Evolutionary conservation across 2,797 vertebrate species (phyloP).

Genomic region (Oreonectes daqikongensis): DNA sequence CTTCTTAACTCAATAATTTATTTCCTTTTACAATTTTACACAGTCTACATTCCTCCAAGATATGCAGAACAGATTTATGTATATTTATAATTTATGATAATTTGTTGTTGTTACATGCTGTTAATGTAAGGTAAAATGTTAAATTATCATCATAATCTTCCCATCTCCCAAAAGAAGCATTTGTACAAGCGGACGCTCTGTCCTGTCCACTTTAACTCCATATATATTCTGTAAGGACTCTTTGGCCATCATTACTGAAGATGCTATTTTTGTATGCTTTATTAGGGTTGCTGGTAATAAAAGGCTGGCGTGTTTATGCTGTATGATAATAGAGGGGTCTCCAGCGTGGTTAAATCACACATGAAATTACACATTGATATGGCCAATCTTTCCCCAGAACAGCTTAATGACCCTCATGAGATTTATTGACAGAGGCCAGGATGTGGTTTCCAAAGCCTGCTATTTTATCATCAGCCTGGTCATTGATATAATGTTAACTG

Average conservation of each 20-base stretch:
- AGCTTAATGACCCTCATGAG: constrained; percentile 1
- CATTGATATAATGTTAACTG: not conserved
- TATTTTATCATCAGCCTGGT: not conserved
- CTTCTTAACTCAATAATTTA: not conserved
- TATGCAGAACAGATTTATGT: not conserved
- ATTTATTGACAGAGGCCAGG: constrained; percentile 1
- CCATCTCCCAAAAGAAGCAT: constrained; percentile 23
- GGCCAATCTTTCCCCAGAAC: constrained; percentile 25
- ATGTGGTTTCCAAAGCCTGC: constrained; percentile 8
- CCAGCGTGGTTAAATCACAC: constrained; percentile 39
- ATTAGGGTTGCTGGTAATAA: not conserved
- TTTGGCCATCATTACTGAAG: constrained; percentile 10
- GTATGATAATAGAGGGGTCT: constrained; percentile 12
- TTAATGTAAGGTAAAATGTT: constrained; percentile 20
- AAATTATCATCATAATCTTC: constrained; percentile 40
- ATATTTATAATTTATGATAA: no score
- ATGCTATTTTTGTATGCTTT: constrained; percentile 5
- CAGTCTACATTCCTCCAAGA: not conserved
- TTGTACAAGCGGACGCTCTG: constrained; percentile 9
- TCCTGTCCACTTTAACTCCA: constrained; percentile 26
- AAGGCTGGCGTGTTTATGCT: not conserved
- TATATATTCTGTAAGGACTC: not conserved
- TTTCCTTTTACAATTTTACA: no score
- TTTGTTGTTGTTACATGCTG: constrained; percentile 12
- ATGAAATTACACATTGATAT: constrained; percentile 40